Conservation (phyloP, 2,888 invertebrate genomes). For the Lycia hirtaria region DNA sequence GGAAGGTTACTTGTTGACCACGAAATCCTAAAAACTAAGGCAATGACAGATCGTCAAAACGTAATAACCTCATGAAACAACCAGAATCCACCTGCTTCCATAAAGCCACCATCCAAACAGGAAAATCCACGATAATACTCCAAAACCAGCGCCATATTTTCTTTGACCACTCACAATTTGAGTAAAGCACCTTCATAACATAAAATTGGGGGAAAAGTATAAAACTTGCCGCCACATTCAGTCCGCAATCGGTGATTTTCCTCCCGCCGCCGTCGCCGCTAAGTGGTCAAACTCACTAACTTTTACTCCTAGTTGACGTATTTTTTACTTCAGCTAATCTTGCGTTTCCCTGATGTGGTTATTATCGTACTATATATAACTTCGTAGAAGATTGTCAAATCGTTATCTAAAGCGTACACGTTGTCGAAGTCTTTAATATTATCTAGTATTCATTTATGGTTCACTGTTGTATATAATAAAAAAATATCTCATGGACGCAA, state of each 20-base stretch:
- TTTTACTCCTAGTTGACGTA: slow-evolving; percentile 10
- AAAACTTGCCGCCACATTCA: slow-evolving; percentile 13
- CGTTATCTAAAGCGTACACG: too few relatives aligned
- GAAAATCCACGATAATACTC: slow-evolving; percentile 1
- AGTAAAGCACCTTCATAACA: slow-evolving; percentile 23
- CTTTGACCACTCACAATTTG: slow-evolving; percentile 21
- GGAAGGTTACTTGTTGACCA: too few relatives aligned
- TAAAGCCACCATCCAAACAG: too few relatives aligned
- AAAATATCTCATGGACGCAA: too few relatives aligned
- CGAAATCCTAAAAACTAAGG: too few relatives aligned
- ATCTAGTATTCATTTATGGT: too few relatives aligned
- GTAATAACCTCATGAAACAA: too few relatives aligned
- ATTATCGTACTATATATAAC: slow-evolving; percentile 5
- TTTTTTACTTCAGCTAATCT: slow-evolving; percentile 8
- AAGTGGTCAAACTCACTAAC: slow-evolving; percentile 10
- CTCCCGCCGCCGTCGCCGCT: slow-evolving; percentile 2
- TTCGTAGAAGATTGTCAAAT: too few relatives aligned
- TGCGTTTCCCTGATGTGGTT: slow-evolving; percentile 5
- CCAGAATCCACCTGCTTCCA: too few relatives aligned
- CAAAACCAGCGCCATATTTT: slow-evolving; percentile 10
- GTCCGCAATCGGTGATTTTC: neutral
- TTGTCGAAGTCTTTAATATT: too few relatives aligned
- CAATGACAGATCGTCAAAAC: too few relatives aligned
- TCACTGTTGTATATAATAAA: too few relatives aligned
- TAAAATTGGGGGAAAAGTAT: slow-evolving; percentile 18